Conservation (phyloP, 2,888 invertebrate genomes). For the Parnassius smintheus region DNA sequence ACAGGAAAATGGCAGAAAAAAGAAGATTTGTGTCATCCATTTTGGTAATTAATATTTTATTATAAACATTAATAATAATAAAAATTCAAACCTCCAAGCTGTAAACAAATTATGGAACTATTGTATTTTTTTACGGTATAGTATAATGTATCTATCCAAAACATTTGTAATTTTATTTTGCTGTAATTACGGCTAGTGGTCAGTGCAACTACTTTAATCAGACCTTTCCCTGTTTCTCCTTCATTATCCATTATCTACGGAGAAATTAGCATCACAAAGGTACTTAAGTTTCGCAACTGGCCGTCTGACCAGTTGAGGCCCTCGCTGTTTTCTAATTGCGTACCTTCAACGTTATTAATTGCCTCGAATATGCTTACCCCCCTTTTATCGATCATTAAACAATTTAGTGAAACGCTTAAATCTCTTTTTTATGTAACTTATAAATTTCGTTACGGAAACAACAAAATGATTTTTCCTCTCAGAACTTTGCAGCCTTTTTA, state of each 20-base stretch:
- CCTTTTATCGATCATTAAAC: conserved; percentile 19
- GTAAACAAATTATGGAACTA: too few species aligned
- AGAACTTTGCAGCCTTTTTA: not conserved
- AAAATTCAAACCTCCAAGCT: too few species aligned
- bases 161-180: too few species aligned
- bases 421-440: conserved; percentile 16
- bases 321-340: conserved; percentile 20
- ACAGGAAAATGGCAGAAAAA: too few species aligned
- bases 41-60: too few species aligned
- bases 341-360: conserved; percentile 16
- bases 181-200: not conserved
- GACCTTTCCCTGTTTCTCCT: conserved; percentile 7
- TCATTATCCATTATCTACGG: conserved; percentile 22
- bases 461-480: conserved; percentile 10
- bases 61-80: too few species aligned
- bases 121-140: too few species aligned
- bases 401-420: conserved; percentile 10
- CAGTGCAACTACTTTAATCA: not conserved
- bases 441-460: not conserved
- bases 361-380: conserved; percentile 4
- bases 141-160: too few species aligned
- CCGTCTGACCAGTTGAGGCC: not conserved
- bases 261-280: conserved; percentile 23
- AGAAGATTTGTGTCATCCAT: too few species aligned
- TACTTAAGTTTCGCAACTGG: conserved; percentile 10